Evolutionary conservation across 2,888 invertebrate genomes (phyloP).

Genomic region (Lasioglossum morio): DNA sequence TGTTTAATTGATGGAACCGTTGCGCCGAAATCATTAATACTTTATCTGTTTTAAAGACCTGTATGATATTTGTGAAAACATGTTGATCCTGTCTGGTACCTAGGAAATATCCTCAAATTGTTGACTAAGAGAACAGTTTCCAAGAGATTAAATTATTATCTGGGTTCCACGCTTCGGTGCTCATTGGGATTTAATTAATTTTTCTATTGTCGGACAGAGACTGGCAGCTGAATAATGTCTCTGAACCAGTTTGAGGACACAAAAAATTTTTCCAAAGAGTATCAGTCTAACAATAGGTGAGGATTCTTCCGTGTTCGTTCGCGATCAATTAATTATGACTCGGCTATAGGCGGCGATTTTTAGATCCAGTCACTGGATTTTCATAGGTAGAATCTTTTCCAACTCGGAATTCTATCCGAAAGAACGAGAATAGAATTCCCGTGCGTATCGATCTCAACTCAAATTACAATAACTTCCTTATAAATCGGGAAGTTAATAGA

Average conservation of each 20-base stretch:
- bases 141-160: background rate
- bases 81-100: background rate
- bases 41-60: too few species aligned
- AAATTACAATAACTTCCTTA: too few species aligned
- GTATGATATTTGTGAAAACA: background rate
- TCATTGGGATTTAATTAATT: background rate
- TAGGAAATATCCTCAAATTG: background rate
- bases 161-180: background rate
- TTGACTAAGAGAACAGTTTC: background rate
- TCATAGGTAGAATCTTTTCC: background rate
- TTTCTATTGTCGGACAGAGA: background rate
- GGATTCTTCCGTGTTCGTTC: background rate
- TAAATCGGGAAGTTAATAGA: too few species aligned
- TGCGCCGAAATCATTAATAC: too few species aligned
- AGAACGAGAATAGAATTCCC: background rate
- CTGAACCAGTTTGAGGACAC: background rate
- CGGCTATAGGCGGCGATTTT: background rate
- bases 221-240: background rate
- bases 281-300: background rate
- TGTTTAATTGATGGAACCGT: too few species aligned
- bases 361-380: background rate
- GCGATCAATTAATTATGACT: background rate
- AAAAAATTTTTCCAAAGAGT: background rate
- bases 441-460: background rate
- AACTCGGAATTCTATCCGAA: background rate